These are phyloP conservation scores for Dicranocentrus wangi DNA, from an alignment of 2,888 invertebrate genomes.

Conservation along the genomic window DNA sequence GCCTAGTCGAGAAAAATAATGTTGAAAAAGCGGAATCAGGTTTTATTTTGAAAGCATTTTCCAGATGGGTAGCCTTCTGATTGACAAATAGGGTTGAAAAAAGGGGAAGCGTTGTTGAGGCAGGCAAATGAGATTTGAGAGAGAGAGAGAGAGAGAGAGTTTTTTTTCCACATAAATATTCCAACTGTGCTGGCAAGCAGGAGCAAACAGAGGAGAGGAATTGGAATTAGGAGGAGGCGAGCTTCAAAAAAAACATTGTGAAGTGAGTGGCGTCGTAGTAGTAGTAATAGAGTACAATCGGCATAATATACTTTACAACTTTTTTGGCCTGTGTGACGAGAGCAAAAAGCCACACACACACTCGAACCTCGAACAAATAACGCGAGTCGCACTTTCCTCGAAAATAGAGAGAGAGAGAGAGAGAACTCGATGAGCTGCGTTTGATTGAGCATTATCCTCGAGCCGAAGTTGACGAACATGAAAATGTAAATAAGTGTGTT, in stretches of 20 bases:
- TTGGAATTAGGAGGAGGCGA: too few relatives aligned
- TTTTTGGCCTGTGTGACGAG: neutral
- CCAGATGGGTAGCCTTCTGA: slow-evolving; percentile 63
- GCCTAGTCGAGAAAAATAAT: neutral
- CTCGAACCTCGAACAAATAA: neutral
- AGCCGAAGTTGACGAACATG: slow-evolving; percentile 21
- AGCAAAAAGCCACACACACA: slow-evolving; percentile 17
- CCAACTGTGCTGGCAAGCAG: too few relatives aligned
- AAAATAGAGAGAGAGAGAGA: too few relatives aligned
- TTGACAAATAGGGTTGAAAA: slow-evolving; percentile 64
- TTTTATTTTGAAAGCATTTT: slow-evolving; percentile 67
- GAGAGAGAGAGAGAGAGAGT: neutral
- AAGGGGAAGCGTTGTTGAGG: slow-evolving; percentile 23
- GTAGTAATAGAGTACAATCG: too few relatives aligned
- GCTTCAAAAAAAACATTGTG: too few relatives aligned
- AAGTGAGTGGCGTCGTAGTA: too few relatives aligned
- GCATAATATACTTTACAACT: too few relatives aligned
- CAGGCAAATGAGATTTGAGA: slow-evolving; percentile 42
- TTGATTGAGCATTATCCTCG: slow-evolving; percentile 22
- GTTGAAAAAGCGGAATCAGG: slow-evolving; percentile 48
- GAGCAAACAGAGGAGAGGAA: too few relatives aligned
- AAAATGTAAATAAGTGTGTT: slow-evolving; percentile 34
- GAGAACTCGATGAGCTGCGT: neutral
- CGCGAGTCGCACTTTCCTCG: too few relatives aligned
- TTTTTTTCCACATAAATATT: neutral